These are phyloP conservation scores for Deroplatys truncata DNA, from an alignment of 2,888 invertebrate species.

Conservation along the genomic window DNA sequence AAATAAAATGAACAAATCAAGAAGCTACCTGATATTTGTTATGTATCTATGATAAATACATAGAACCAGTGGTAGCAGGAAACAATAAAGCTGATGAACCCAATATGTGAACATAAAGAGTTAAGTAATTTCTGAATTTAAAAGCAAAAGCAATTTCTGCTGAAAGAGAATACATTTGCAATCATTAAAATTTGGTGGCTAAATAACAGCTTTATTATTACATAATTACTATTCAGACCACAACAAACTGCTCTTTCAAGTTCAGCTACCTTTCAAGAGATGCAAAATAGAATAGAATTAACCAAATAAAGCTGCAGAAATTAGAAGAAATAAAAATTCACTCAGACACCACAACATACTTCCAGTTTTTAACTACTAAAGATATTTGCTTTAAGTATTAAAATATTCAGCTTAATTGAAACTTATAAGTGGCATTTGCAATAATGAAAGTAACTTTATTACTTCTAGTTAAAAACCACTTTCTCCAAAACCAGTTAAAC, in stretches of 20 bases:
- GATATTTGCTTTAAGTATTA: slow-evolving; percentile 11
- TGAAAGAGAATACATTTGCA: too few relatives aligned
- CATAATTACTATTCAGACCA: too few relatives aligned
- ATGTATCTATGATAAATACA: neutral
- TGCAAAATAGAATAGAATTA: too few relatives aligned
- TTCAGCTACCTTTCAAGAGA: too few relatives aligned
- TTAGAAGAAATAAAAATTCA: neutral
- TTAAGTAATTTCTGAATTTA: too few relatives aligned
- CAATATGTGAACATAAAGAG: too few relatives aligned
- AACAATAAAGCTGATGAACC: neutral
- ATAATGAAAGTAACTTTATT: neutral
- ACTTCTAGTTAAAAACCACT: neutral
- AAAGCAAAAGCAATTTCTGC: too few relatives aligned
- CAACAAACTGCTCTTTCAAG: too few relatives aligned
- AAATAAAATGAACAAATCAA: neutral
- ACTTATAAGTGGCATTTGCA: neutral
- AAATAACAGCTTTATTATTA: too few relatives aligned
- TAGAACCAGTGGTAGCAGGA: neutral
- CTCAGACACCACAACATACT: neutral
- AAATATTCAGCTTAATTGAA: neutral
- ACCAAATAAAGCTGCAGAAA: neutral
- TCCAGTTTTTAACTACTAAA: slow-evolving; percentile 11
- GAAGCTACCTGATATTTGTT: neutral
- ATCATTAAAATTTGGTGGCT: too few relatives aligned
- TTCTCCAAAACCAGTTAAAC: neutral